These are phyloP conservation scores for Heliconius eleuchia DNA, from an alignment of 1,140 invertebrate genomes.

Conservation along the genomic window DNA sequence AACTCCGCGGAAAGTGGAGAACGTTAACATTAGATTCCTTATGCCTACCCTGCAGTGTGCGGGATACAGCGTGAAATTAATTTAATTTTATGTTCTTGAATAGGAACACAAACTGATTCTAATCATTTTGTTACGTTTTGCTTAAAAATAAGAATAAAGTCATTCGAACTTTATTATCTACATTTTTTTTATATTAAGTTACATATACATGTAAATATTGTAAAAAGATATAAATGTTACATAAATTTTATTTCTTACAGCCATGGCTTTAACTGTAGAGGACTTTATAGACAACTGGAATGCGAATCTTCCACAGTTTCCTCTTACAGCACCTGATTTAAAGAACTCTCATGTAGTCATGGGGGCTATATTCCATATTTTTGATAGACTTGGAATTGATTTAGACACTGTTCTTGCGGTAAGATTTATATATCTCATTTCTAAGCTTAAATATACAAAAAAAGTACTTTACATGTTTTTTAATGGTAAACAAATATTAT, in stretches of 20 bases:
- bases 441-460: neutral
- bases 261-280: constrained; percentile 45
- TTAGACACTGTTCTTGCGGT: constrained; percentile 57
- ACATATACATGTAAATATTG: no score
- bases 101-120: no score
- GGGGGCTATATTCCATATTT: constrained; percentile 55
- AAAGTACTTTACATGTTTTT: neutral
- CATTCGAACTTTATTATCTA: no score
- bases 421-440: constrained; percentile 15
- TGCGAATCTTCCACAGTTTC: constrained; percentile 53
- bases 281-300: constrained; percentile 65
- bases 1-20: no score
- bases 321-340: constrained; percentile 50
- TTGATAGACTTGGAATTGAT: constrained; percentile 62
- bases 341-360: constrained; percentile 61
- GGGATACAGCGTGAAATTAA: no score
- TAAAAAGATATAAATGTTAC: no score
- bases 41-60: no score
- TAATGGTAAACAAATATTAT: neutral
- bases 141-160: no score
- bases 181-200: no score
- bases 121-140: neutral
- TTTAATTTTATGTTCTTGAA: no score
- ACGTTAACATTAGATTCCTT: no score
- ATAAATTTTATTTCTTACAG: constrained; percentile 36